Base-by-base conservation (phyloP, 30 jellyfish, hydroid and myxozoan species). In the Hydractinia echinata region DNA sequence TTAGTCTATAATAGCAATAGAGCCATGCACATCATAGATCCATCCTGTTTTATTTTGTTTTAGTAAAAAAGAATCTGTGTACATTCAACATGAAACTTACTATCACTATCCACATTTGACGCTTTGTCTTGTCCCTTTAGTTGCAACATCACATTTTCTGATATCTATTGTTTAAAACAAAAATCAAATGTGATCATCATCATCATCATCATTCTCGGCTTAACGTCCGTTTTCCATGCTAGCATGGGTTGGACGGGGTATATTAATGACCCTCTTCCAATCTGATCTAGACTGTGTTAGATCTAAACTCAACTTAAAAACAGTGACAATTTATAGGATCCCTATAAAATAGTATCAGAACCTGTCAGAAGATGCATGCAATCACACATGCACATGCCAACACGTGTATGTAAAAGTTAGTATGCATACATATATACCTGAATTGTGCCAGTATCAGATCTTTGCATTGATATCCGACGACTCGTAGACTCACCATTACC, bases 401-500 rank as follows among this genome's bases (percentile, higher is more conserved):
- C 18, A 18, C 18, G 69, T 58, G 69, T 18, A 11, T 58, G 19
- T 30, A 30, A 30, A 30, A 30, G n/a, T n/a, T n/a, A n/a, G 44
- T 30, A 30, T 30, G 44, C 44, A 30, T 30, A 30, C 44, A 58
- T 68, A 71, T 18, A 21, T 5, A 88, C 96, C 96, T 88, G 96
- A 15, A 88, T 85, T 74, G 84, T 55, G 19, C 96, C 96, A 68
- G 79, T 94, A 50, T 83, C 94, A 13, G 90, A 81, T 72, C 81
- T 77, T 71, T 88, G 96, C 96, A 88, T 79, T 15, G 96, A 83
- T 19, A 88, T 88, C 51, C 96, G 73, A 55, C 82, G 90, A 14
- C 93, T 89, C 6, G 96, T 88, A 62, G 96, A 88, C 60, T 88
- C 96, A 48, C 96, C 96, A 81, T 71, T 88, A 7, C 96, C 96